Evolutionary conservation across 2,888 invertebrate genomes (phyloP).

Genomic region (Octonoba sinensis): DNA sequence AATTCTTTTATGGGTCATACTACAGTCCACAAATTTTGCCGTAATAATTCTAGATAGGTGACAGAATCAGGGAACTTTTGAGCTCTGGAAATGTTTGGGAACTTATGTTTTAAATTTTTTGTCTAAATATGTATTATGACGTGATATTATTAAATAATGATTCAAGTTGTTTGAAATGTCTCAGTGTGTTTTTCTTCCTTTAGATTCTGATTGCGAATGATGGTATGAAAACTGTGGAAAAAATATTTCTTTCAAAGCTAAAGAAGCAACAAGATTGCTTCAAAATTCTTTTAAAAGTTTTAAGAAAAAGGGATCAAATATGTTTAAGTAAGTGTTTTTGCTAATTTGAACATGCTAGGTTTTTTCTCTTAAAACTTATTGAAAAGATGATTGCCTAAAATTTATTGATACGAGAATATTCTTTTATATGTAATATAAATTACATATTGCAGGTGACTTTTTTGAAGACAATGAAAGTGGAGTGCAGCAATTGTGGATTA

Average conservation of each 20-base stretch:
- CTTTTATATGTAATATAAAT: too few species aligned
- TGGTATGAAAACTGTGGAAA: slow-evolving; percentile 40
- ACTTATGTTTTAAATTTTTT: too few species aligned
- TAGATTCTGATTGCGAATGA: slow-evolving; percentile 26
- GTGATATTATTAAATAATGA: too few species aligned
- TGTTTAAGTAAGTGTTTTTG: slow-evolving; percentile 26
- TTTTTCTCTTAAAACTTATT: not conserved
- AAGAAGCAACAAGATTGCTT: slow-evolving; percentile 33
- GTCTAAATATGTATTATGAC: too few species aligned
- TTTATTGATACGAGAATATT: not conserved
- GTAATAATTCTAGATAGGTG: too few species aligned
- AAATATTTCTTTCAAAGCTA: slow-evolving; percentile 23
- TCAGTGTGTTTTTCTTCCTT: not conserved
- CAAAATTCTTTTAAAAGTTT: slow-evolving; percentile 15
- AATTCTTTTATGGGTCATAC: too few species aligned
- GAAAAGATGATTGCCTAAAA: not conserved
- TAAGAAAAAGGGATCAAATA: slow-evolving; percentile 14
- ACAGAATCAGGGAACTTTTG: too few species aligned
- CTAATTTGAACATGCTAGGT: not conserved
- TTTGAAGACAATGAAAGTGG: slow-evolving; percentile 33
- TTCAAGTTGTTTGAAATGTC: too few species aligned
- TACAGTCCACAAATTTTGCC: too few species aligned
- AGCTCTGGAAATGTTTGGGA: too few species aligned
- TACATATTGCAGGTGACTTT: slow-evolving; percentile 24
- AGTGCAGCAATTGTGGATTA: slow-evolving; percentile 37